These are phyloP conservation scores for Nemoura dubitans DNA, from an alignment of 2,888 invertebrate genomes.

Conservation along the genomic window DNA sequence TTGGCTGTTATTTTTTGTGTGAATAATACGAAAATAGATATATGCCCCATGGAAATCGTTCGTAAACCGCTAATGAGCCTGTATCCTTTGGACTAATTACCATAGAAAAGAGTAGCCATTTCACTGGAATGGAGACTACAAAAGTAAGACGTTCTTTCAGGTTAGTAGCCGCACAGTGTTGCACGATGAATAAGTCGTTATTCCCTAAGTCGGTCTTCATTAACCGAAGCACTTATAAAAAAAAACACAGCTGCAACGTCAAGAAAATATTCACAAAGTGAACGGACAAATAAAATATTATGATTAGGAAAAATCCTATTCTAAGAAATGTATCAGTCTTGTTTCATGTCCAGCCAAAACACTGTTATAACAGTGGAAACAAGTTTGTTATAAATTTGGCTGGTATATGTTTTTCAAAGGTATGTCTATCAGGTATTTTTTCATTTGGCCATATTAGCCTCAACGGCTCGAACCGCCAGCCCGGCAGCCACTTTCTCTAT, in stretches of 20 bases:
- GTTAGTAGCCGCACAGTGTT: too few species aligned
- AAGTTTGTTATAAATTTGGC: not conserved
- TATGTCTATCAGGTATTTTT: too few species aligned
- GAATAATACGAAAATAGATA: too few species aligned
- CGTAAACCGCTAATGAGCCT: too few species aligned
- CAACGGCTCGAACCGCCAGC: conserved; percentile 53
- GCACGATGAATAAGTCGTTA: too few species aligned
- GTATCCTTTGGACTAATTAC: too few species aligned
- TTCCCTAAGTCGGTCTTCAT: too few species aligned
- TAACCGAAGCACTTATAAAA: not conserved
- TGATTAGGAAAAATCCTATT: not conserved
- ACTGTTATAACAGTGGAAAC: not conserved
- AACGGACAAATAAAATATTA: not conserved
- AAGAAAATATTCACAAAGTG: not conserved
- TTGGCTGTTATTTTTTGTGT: too few species aligned
- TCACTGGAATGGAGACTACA: too few species aligned
- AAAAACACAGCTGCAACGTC: not conserved
- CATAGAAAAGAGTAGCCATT: not conserved
- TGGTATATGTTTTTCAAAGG: not conserved
- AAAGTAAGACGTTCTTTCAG: too few species aligned
- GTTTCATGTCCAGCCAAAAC: not conserved
- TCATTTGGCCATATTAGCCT: conserved; percentile 44
- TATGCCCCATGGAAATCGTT: too few species aligned
- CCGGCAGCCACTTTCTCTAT: conserved; percentile 56
- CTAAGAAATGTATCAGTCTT: not conserved